These are phyloP conservation scores for Spatulosminthurus flaviceps DNA, from an alignment of 2,888 invertebrate genomes.

Conservation along the genomic window DNA sequence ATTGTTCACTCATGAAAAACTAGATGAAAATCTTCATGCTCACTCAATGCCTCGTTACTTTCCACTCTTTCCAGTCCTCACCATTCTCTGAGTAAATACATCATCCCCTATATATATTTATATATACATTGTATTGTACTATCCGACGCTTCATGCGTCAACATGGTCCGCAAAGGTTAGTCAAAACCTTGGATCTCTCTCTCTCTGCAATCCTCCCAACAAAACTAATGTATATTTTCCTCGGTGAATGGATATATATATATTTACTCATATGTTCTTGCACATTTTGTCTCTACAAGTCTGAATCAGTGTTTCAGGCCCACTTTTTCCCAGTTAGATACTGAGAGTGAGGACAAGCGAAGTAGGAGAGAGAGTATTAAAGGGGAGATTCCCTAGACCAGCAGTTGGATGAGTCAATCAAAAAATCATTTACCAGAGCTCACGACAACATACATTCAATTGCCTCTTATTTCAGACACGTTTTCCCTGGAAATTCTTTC, in stretches of 20 bases:
- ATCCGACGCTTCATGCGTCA: slow-evolving; percentile 35
- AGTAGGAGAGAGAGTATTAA: neutral
- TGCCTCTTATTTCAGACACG: slow-evolving; percentile 45
- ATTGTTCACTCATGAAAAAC: slow-evolving; percentile 47
- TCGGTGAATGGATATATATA: neutral
- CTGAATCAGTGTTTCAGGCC: neutral
- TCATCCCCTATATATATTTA: slow-evolving; percentile 19
- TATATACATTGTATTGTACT: slow-evolving; percentile 37
- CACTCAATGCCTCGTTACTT: slow-evolving; percentile 46
- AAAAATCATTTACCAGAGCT: slow-evolving; percentile 46
- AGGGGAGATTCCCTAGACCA: slow-evolving; percentile 26
- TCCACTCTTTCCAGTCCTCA: slow-evolving; percentile 33
- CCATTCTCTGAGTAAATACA: slow-evolving; percentile 1
- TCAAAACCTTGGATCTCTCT: slow-evolving; percentile 25
- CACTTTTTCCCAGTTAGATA: neutral
- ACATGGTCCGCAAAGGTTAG: slow-evolving; percentile 29
- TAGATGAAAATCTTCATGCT: slow-evolving; percentile 46
- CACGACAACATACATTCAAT: slow-evolving; percentile 27
- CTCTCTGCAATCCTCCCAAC: neutral
- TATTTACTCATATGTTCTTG: neutral
- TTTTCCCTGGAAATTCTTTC: neutral
- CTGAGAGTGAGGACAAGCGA: neutral
- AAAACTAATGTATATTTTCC: neutral
- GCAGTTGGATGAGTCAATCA: slow-evolving; percentile 47
- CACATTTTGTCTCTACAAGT: neutral